These are phyloP conservation scores for Zaprionus capensis DNA, from an alignment of 1,140 invertebrate genomes.

Conservation along the genomic window DNA sequence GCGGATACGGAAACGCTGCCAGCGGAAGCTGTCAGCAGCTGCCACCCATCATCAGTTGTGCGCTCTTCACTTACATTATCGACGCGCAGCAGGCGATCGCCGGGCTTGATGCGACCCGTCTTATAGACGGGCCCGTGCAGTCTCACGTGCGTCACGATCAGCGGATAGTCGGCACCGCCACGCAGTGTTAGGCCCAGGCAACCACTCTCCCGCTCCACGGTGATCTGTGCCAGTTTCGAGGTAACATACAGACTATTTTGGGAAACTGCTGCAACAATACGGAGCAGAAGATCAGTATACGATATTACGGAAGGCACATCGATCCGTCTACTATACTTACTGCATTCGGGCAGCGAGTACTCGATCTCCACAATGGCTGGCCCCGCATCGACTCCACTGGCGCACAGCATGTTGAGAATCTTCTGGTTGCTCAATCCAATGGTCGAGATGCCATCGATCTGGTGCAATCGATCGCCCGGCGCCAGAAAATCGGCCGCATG, in stretches of 20 bases:
- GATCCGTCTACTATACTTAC: constrained; percentile 87
- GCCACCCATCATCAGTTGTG: constrained; percentile 34
- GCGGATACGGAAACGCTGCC: constrained; percentile 12
- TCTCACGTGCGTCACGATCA: constrained; percentile 95
- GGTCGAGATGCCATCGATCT: constrained; percentile 92
- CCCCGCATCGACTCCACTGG: constrained; percentile 85
- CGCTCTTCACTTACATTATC: constrained; percentile 87
- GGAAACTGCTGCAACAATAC: constrained; percentile 84
- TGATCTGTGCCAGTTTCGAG: constrained; percentile 90
- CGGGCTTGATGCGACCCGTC: constrained; percentile 91
- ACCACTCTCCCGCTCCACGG: constrained; percentile 91
- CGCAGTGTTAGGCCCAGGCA: constrained; percentile 95
- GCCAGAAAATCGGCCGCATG: constrained; percentile 85
- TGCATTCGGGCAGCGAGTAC: constrained; percentile 91
- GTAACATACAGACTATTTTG: constrained; percentile 89
- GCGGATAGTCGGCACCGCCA: constrained; percentile 91
- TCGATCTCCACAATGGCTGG: constrained; percentile 91
- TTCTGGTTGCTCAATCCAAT: constrained; percentile 91
- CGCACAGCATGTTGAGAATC: constrained; percentile 89
- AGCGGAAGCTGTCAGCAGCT: constrained; percentile 43
- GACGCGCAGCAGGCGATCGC: constrained; percentile 95
- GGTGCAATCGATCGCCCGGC: constrained; percentile 91
- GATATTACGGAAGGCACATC: not conserved
- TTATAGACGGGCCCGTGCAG: constrained; percentile 94
- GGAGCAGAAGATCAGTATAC: not conserved